Base-by-base conservation (phyloP, 2,113 vertebrate genomes). In the Podiceps cristatus region DNA sequence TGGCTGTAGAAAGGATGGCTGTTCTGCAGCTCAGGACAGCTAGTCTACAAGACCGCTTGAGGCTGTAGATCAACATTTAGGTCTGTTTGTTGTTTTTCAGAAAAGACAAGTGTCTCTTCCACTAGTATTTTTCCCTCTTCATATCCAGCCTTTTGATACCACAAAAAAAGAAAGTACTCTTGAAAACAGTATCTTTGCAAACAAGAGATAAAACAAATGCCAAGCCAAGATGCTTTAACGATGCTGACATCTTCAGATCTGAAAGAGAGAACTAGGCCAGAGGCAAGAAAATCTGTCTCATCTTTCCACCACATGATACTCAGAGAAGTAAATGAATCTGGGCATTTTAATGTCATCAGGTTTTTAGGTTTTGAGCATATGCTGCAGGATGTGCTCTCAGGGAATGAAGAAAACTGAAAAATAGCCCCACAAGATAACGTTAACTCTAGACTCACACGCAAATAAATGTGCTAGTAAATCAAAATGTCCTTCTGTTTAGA, bases 221-320 rank as follows among this genome's bases (percentile, higher is more conserved):
- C 88, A 90, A 95, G 52, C 86, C 92, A 87, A 78, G 83, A 87
- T 20, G 45, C 60, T 75, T 75, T 22, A 49, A 52, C 1, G 0
- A 40, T 66, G 86, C 69, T 5, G 9, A 89, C 49, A 64, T 89
- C 87, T 96, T 68, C 73, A 76, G 76, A 93, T 68, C 80, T 94
- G 76, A 80, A 94, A 81, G 72, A 49, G 10, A 68, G 31, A 42
- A 84, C 44, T 14, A 42, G 66, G 93, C 94, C 89, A 91, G 96
- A 95, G 94, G 94, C 93, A 96, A 96, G 76, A 91, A 96, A 95
- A 79, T 93, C 88, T 89, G 93, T 95, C 93, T 96, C 25, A 4
- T 68, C 93, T 87, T 68, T 59, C 35, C 18, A 87, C 91, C 86
- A 0, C 86, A 50, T 97, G 97, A 97, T 37, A 79, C 87, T 68